These are phyloP conservation scores for Coleophora flavipennella DNA, from an alignment of 2,888 invertebrate species.

Conservation along the genomic window DNA sequence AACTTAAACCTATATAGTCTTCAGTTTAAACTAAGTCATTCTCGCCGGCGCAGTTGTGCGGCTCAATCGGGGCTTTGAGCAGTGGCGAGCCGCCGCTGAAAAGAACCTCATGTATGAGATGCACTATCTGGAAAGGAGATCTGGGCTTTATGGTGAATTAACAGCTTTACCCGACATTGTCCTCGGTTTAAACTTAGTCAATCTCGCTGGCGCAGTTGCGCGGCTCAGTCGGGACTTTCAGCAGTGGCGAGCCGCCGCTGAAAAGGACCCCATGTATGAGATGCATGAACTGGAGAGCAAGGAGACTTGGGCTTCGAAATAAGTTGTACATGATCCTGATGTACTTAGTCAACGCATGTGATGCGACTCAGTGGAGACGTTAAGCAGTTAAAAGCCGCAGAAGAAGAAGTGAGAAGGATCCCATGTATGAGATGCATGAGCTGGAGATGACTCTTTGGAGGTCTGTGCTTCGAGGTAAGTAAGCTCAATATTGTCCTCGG, in stretches of 20 bases:
- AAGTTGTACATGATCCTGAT: no score
- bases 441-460: constrained; percentile 88
- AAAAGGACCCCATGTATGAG: constrained; percentile 85
- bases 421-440: constrained; percentile 90
- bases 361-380: no score
- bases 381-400: no score
- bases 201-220: constrained; percentile 58
- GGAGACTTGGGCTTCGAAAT: constrained; percentile 83
- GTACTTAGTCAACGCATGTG: no score
- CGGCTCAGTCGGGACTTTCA: constrained; percentile 61
- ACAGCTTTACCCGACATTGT: no score
- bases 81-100: constrained; percentile 73
- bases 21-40: no score
- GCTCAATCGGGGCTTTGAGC: constrained; percentile 58
- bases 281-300: constrained; percentile 93
- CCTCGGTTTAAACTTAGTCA: no score
- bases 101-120: constrained; percentile 88
- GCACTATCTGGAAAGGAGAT: constrained; percentile 92
- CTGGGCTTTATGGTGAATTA: constrained; percentile 77
- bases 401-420: no score
- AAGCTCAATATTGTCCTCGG: no score
- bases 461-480: constrained; percentile 81
- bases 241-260: constrained; percentile 70
- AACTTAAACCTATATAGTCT: no score
- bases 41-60: constrained; percentile 65